Evolutionary conservation across 2,888 invertebrate genomes (phyloP).

Genomic region (Temnothorax unifasciatus): DNA sequence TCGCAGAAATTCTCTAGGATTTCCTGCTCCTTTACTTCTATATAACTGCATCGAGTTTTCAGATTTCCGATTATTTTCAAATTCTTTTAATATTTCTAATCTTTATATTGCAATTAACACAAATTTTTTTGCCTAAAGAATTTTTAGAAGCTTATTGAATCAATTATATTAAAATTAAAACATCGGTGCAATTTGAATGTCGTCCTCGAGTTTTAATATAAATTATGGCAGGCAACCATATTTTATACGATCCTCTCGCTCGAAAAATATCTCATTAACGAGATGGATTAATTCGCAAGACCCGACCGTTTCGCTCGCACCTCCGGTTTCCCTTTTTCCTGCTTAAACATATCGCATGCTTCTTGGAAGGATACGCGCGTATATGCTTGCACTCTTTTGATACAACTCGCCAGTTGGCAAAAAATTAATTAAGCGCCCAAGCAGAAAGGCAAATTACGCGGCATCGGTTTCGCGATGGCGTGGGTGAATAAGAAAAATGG

Average conservation of each 20-base stretch:
- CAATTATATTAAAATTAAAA: constrained; percentile 9
- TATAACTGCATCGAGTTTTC: background rate
- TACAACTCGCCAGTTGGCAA: constrained; percentile 19
- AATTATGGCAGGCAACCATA: background rate
- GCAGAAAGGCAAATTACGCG: constrained; percentile 25
- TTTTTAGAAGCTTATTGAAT: background rate
- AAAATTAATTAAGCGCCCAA: constrained; percentile 49
- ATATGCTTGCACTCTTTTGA: constrained; percentile 7
- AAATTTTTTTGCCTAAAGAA: background rate
- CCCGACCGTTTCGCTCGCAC: background rate
- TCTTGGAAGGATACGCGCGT: constrained; percentile 1
- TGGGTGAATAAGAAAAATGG: constrained; percentile 30
- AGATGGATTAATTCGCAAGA: constrained; percentile 30
- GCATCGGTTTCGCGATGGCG: constrained; percentile 36
- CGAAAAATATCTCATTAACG: constrained; percentile 26
- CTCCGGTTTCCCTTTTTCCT: background rate
- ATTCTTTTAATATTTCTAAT: background rate
- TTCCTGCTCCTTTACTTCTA: background rate
- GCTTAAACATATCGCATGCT: constrained; percentile 1
- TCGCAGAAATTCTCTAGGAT: background rate
- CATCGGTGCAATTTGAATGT: background rate
- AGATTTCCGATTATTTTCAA: background rate
- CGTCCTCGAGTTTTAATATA: background rate
- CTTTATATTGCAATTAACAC: background rate
- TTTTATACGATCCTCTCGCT: background rate